phyloP scores from a whole-genome alignment of 2,113 vertebrate species.

The Strix uralensis region DNA sequence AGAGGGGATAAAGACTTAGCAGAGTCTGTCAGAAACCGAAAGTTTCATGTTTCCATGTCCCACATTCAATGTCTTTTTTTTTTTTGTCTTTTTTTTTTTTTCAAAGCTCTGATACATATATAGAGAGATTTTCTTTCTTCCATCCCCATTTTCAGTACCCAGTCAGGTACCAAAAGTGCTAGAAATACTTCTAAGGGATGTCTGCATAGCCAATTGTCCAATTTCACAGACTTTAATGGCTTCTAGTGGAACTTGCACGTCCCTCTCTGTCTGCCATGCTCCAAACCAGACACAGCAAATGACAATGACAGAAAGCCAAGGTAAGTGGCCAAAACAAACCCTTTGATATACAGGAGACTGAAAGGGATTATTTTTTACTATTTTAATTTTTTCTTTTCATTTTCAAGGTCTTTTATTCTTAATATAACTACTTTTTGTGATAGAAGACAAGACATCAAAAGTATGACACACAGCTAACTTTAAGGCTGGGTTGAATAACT shows the following conservation, averaged over 20 bases:
- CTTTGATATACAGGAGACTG: background rate
- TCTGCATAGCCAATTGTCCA: conserved; percentile 43
- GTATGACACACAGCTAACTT: background rate
- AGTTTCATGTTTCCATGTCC: background rate
- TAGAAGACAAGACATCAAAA: background rate
- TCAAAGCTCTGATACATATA: background rate
- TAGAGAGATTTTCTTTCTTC: background rate
- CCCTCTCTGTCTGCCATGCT: background rate
- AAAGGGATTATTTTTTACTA: background rate
- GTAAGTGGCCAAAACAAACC: conserved; percentile 21
- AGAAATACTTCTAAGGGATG: conserved; percentile 9
- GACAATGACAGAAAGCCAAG: background rate
- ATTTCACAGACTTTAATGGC: conserved; percentile 24
- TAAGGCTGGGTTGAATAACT: background rate
- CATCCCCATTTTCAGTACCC: background rate
- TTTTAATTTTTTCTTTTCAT: background rate
- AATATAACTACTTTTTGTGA: background rate
- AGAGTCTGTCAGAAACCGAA: background rate
- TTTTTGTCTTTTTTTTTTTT: too few relatives aligned
- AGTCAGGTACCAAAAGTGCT: background rate
- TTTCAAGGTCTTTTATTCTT: background rate
- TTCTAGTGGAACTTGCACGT: background rate
- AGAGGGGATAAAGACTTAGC: background rate
- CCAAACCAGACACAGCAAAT: background rate
- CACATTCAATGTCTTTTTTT: background rate